Evolutionary conservation across 2,113 vertebrate species (phyloP), one percentile per base, ranked within the genome.

Genomic region (Podarcis cretensis): DNA sequence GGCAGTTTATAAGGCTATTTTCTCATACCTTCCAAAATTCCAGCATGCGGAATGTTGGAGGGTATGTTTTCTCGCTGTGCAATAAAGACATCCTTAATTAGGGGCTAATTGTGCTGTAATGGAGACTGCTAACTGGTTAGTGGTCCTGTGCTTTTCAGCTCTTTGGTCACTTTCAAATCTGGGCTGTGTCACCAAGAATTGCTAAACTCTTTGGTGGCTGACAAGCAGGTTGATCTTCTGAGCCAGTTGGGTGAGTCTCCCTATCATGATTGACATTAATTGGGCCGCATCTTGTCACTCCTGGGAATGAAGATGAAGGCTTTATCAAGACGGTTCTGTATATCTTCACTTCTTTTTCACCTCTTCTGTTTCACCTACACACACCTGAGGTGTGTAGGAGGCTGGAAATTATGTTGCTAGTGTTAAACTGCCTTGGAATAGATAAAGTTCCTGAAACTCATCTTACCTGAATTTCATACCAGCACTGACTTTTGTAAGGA

Each of bases 261-360:
- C n/a, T n/a, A 43, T 23, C 18, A 23, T 86, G 84, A 89, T 81
- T 82, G 78, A 78, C 89, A 86, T 78, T 86, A 85, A 65, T 81
- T 81, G 88, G 88, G 69, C 57, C 57, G 14, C 57, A 68, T 89
- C 77, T 81, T 86, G 84, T 74, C 77, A 89, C 78, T 54, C 89
- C 76, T 65, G 57, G 59, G 80, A 88, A 75, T 9, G 20, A 18
- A 83, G 87, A 88, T 66, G 80, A 88, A 88, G 87, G 59, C 80
- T 83, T 32, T 82, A 88, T 88, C 79, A 65, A 74, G 79, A 21
- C 5, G 20, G 32, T 54, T 74, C 40, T 35, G 32, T 48, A 54
- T 35, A 54, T 35, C 35, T 48, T 25, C 10, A 69, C 43, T 87
- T 37, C 40, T 40, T 59, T 84, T 40, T 63, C 35, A 74, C 40